Conservation (phyloP, 2,888 invertebrate genomes). For the Dynastes grantii region DNA sequence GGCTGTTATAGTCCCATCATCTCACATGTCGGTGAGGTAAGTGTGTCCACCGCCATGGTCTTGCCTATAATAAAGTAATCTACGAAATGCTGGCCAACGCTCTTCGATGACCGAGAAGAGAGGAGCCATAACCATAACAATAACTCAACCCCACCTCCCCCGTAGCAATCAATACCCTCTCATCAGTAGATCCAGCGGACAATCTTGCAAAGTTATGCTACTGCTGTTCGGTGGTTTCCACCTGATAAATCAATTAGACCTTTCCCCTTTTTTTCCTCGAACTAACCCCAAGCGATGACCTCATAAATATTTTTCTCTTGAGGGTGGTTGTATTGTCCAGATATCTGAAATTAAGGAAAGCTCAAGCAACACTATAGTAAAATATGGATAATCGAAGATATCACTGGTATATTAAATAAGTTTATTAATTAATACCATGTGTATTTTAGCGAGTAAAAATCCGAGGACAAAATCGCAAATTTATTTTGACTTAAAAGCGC, state of each 20-base stretch:
- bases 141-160: conserved; percentile 68
- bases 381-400: too few relatives aligned
- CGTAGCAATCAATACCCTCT: conserved; percentile 58
- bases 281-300: conserved; percentile 35
- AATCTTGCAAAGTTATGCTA: conserved; percentile 61
- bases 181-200: conserved; percentile 61
- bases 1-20: conserved; percentile 69
- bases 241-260: conserved; percentile 69
- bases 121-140: conserved; percentile 70
- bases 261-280: conserved; percentile 29
- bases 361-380: too few relatives aligned
- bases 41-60: conserved; percentile 65
- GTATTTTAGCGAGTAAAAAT: too few relatives aligned
- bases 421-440: too few relatives aligned
- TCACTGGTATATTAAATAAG: too few relatives aligned
- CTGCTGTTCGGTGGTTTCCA: conserved; percentile 64
- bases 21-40: conserved; percentile 69
- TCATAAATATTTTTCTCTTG: conserved; percentile 47
- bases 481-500: too few relatives aligned
- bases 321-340: conserved; percentile 3
- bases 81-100: conserved; percentile 66
- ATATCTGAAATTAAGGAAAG: not conserved
- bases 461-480: too few relatives aligned
- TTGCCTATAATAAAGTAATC: conserved; percentile 70
- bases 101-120: conserved; percentile 60